Percentiles rank a stretch among this genome's conserved stretches.
Evolutionary conservation across 1,140 invertebrate species (phyloP).

Genomic region (Drosophila kepulauana): DNA sequence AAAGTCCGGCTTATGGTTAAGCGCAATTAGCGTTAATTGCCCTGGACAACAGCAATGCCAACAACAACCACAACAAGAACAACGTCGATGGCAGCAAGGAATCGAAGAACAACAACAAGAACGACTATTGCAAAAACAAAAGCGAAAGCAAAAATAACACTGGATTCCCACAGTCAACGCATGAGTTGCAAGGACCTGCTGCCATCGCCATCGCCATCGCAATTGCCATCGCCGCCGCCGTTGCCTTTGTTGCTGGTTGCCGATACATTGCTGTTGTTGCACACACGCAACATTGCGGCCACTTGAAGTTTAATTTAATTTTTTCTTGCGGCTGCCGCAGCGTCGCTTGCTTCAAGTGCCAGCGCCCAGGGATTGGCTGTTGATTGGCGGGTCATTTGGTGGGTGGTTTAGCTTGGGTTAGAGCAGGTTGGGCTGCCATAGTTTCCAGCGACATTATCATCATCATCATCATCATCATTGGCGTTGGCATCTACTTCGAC

Average conservation of each 20-base stretch:
- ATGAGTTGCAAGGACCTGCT: conserved; percentile 36
- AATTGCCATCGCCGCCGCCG: background rate
- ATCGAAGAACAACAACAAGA: conserved; percentile 22
- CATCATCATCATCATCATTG: conserved; percentile 39
- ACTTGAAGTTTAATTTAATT: conserved; percentile 82
- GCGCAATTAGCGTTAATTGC: conserved; percentile 81
- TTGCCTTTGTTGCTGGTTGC: conserved; percentile 5
- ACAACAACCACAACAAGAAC: conserved; percentile 40
- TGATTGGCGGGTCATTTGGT: conserved; percentile 43
- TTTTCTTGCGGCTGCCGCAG: conserved; percentile 72
- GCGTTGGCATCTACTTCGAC: no score
- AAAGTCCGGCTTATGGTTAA: conserved; percentile 73
- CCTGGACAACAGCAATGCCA: conserved; percentile 51
- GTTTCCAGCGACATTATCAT: conserved; percentile 70
- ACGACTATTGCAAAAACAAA: conserved; percentile 37
- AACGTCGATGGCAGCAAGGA: conserved; percentile 1
- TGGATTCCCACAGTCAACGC: conserved; percentile 45
- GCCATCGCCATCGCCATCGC: background rate
- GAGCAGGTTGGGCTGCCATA: conserved; percentile 36
- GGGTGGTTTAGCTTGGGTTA: conserved; percentile 28
- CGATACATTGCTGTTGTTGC: conserved; percentile 10
- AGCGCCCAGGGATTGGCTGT: conserved; percentile 71
- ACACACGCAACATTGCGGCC: conserved; percentile 64
- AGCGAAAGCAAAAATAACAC: conserved; percentile 27
- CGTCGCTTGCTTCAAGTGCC: conserved; percentile 69